Evolutionary conservation across 2,797 vertebrate species (phyloP).

Genomic region (Selene dorsalis): DNA sequence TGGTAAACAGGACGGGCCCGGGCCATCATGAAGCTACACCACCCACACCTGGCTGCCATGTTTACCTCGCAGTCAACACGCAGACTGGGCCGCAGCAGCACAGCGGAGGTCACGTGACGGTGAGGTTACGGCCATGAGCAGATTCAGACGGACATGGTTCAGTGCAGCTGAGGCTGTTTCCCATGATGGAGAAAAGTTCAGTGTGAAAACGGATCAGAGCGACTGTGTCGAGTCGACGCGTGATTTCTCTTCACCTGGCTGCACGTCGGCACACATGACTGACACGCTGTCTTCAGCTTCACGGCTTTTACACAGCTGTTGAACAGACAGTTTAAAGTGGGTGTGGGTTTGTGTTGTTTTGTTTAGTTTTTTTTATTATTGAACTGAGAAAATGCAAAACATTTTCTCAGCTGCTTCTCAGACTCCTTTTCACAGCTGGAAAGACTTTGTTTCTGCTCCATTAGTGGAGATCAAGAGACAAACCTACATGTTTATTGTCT

Average conservation of each 20-base stretch:
- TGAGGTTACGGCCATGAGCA: neutral
- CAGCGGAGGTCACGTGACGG: neutral
- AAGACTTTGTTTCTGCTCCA: too few species aligned
- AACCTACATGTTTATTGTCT: too few species aligned
- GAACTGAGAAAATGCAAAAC: too few species aligned
- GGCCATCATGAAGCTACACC: conserved; percentile 25
- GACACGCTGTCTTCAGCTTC: too few species aligned
- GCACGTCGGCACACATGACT: neutral
- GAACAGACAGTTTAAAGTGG: too few species aligned
- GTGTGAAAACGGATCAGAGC: neutral
- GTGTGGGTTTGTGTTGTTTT: too few species aligned
- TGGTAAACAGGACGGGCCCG: conserved; percentile 36
- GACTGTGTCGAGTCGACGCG: too few species aligned
- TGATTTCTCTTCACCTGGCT: neutral
- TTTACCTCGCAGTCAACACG: conserved; percentile 27
- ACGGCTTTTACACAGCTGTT: too few species aligned
- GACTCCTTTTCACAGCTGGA: too few species aligned
- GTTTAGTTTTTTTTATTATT: too few species aligned
- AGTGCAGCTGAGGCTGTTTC: neutral
- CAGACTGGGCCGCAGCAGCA: neutral
- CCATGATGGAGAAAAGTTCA: neutral
- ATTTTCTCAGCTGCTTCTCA: too few species aligned
- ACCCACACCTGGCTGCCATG: conserved; percentile 52
- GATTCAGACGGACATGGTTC: neutral
- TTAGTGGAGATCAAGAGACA: too few species aligned